Evolutionary conservation across 2,113 vertebrate species (phyloP).

Genomic region (Antechinus stuartii): DNA sequence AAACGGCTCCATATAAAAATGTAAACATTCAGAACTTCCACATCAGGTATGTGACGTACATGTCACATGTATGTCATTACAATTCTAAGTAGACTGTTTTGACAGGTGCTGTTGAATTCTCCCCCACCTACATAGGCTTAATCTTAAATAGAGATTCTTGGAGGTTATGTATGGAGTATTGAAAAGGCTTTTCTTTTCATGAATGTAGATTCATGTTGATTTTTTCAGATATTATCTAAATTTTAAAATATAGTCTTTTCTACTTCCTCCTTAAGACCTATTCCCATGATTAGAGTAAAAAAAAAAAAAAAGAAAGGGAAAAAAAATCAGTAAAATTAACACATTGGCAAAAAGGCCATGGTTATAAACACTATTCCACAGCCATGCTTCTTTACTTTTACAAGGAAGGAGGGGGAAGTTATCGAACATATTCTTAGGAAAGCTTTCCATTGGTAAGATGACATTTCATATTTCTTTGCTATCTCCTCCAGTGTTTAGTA

Average conservation of each 20-base stretch:
- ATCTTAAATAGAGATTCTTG: neutral
- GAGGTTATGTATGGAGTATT: neutral
- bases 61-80: neutral
- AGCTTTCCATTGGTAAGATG: neutral
- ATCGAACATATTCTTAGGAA: neutral
- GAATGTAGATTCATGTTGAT: neutral
- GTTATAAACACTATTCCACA: neutral
- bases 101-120: neutral
- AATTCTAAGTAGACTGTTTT: neutral
- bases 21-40: conserved; percentile 99
- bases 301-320: neutral
- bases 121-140: neutral
- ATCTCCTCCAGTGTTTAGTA: neutral
- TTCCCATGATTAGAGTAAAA: neutral
- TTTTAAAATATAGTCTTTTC: neutral
- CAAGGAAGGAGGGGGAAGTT: neutral
- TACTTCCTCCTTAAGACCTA: neutral
- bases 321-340: neutral
- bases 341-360: neutral
- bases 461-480: neutral
- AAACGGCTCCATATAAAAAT: conserved; percentile 99
- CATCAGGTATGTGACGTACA: conserved; percentile 90
- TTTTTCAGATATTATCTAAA: neutral
- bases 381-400: neutral
- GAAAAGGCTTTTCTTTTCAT: neutral